Percentiles rank a stretch among this genome's conserved stretches.
These are phyloP conservation scores for Choristoneura rosaceana DNA, from an alignment of 2,888 invertebrate genomes.

Conservation along the genomic window DNA sequence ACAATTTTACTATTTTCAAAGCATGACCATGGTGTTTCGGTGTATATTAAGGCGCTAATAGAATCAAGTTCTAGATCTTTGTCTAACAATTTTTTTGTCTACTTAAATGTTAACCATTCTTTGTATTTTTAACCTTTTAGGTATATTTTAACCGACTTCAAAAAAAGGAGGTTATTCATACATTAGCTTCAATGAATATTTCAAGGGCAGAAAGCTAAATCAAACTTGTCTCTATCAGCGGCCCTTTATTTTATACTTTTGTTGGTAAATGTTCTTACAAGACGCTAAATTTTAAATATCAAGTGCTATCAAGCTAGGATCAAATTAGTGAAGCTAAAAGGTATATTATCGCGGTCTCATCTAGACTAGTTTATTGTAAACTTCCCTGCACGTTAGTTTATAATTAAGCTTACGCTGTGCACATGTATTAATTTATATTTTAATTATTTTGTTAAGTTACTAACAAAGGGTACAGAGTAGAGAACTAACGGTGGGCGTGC, in stretches of 20 bases:
- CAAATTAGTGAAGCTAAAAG: constrained; percentile 21
- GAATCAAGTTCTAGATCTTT: background rate
- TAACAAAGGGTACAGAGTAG: constrained; percentile 57
- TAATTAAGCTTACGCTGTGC: constrained; percentile 51
- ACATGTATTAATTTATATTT: constrained; percentile 54
- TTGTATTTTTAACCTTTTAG: background rate
- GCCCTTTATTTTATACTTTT: background rate
- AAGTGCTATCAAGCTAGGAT: constrained; percentile 9
- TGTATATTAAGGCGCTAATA: background rate
- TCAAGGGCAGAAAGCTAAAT: background rate
- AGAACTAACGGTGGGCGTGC: constrained; percentile 24
- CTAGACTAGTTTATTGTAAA: constrained; percentile 45
- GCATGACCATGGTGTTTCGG: background rate
- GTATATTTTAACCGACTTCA: no score
- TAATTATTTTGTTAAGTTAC: constrained; percentile 54
- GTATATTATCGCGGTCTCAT: background rate
- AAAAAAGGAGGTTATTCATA: no score
- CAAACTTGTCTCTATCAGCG: background rate
- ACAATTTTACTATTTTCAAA: background rate
- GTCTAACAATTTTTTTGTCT: background rate
- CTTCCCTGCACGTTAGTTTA: constrained; percentile 50
- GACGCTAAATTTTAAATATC: background rate
- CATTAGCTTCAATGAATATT: no score
- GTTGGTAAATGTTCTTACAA: constrained; percentile 11
- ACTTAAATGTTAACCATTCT: background rate